Percentiles rank a stretch among this genome's conserved stretches.
phyloP scores from a whole-genome alignment of 2,113 vertebrate genomes.

The Pseudopipra pipra region DNA sequence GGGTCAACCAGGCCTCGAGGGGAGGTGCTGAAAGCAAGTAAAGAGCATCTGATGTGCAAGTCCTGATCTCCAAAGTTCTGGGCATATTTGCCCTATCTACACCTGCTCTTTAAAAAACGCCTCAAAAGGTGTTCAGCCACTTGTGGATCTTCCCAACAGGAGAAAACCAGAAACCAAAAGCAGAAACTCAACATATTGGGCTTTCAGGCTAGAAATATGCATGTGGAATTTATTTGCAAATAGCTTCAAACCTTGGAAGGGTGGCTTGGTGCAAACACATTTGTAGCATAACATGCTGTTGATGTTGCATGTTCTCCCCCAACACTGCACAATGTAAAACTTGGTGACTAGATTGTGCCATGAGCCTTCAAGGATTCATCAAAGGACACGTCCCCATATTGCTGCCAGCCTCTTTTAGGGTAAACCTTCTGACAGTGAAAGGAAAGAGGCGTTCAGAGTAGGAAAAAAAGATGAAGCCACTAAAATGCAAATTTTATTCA shows the following conservation, averaged over 20 bases:
- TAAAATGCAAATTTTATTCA: constrained; percentile 72
- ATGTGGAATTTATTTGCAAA: not conserved
- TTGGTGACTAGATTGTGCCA: not conserved
- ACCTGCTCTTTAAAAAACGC: not conserved
- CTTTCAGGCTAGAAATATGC: not conserved
- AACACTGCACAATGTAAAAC: not conserved
- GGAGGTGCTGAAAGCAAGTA: not conserved
- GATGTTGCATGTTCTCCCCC: not conserved
- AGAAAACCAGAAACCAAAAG: too few relatives aligned
- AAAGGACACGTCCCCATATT: not conserved
- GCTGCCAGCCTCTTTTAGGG: constrained; percentile 12
- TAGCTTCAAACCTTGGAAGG: not conserved
- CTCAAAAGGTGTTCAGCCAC: not conserved
- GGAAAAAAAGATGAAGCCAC: constrained; percentile 48
- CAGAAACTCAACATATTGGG: not conserved
- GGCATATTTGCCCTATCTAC: not conserved
- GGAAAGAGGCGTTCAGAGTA: constrained; percentile 16
- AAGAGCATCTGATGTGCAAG: not conserved
- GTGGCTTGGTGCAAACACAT: not conserved
- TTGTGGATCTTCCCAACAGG: not conserved
- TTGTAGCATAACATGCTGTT: not conserved
- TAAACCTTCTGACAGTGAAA: not conserved
- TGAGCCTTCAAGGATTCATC: not conserved
- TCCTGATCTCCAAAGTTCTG: not conserved
- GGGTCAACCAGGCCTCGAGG: not conserved